Percentiles rank a stretch among this genome's conserved stretches.
phyloP scores from a whole-genome alignment of 2,113 vertebrate genomes.

The Phyllopteryx taeniolatus region DNA sequence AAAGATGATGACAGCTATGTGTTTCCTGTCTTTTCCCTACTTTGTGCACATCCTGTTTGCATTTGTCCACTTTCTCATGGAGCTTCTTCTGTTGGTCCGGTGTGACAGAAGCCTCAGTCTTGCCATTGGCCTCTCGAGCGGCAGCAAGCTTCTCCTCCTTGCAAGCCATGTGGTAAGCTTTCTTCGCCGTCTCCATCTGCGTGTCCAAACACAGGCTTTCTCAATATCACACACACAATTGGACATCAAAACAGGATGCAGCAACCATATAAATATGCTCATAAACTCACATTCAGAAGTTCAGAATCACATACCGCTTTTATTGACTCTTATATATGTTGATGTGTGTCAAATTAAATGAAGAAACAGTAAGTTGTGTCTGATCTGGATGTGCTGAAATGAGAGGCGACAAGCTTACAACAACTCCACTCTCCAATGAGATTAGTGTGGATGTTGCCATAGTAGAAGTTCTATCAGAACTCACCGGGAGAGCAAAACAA shows the following conservation, averaged over 20 bases:
- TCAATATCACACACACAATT: constrained; percentile 14
- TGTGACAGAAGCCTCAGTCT: constrained; percentile 88
- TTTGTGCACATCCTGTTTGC: constrained; percentile 93
- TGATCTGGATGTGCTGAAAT: neutral
- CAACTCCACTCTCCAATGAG: neutral
- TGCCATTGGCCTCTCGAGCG: constrained; percentile 89
- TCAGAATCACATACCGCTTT: neutral
- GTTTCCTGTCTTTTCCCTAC: constrained; percentile 51
- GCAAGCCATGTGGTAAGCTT: constrained; percentile 92
- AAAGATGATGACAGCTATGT: neutral
- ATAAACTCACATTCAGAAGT: neutral
- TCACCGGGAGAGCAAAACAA: too few species aligned
- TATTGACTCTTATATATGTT: neutral
- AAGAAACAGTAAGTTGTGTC: neutral
- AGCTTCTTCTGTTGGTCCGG: constrained; percentile 95
- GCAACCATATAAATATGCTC: neutral
- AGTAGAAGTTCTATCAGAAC: too few species aligned
- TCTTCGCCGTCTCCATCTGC: constrained; percentile 94
- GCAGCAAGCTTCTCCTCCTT: constrained; percentile 95
- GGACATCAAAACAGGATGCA: neutral
- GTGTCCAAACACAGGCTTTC: constrained; percentile 12
- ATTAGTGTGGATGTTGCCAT: neutral
- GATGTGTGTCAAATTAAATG: neutral
- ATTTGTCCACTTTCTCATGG: constrained; percentile 96
- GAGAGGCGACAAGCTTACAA: too few species aligned